Evolutionary conservation across 1,140 invertebrate genomes (phyloP).

Genomic region (Microplitis demolitor): DNA sequence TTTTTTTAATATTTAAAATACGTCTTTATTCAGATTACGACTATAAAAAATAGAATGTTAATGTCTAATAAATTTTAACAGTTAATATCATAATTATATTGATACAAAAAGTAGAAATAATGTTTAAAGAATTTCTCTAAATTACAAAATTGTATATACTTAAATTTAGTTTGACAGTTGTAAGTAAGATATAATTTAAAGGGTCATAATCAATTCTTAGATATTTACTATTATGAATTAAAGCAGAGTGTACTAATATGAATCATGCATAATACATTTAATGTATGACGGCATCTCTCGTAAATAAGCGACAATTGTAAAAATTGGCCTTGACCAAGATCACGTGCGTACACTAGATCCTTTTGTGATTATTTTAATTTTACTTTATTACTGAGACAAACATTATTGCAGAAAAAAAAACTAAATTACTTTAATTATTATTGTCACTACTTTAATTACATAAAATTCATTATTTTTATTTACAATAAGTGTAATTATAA

Average conservation of each 20-base stretch:
- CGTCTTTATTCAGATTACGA: too few relatives aligned
- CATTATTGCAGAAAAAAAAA: neutral
- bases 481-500: too few relatives aligned
- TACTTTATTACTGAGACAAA: neutral
- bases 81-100: too few relatives aligned
- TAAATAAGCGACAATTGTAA: constrained; percentile 32
- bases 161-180: too few relatives aligned
- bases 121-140: too few relatives aligned
- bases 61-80: too few relatives aligned
- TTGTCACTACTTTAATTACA: neutral
- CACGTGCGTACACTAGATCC: neutral
- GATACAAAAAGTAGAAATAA: too few relatives aligned
- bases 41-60: too few relatives aligned
- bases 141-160: too few relatives aligned
- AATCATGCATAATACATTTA: constrained; percentile 8
- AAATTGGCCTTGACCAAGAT: constrained; percentile 32
- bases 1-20: too few relatives aligned
- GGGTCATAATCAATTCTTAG: neutral
- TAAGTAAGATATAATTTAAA: too few relatives aligned
- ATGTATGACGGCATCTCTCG: constrained; percentile 22
- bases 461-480: too few relatives aligned
- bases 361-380: constrained; percentile 12
- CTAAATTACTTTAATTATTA: neutral
- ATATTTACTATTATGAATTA: neutral
- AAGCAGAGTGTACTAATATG: neutral